Evolutionary conservation across 2,888 invertebrate genomes (phyloP).

Genomic region (Callimorpha dominula): DNA sequence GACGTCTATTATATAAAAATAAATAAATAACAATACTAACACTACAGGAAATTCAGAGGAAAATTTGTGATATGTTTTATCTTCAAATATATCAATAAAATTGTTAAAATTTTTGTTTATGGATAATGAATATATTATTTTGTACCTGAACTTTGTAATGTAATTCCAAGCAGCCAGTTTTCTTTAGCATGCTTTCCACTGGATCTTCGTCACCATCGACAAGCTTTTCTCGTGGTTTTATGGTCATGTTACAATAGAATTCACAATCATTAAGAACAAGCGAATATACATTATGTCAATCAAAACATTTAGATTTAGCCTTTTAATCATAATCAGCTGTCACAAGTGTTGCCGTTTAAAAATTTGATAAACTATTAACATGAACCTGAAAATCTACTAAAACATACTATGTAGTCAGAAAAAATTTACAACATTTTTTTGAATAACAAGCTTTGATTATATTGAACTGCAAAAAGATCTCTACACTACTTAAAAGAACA

Average conservation of each 20-base stretch:
- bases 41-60: no score
- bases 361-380: background rate
- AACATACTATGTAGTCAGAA: no score
- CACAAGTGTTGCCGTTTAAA: background rate
- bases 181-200: conserved; percentile 95
- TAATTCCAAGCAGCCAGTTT: conserved; percentile 95
- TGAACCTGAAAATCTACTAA: background rate
- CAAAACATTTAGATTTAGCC: background rate
- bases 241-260: conserved; percentile 66
- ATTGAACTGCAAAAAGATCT: no score
- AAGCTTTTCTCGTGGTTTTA: conserved; percentile 69
- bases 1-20: no score
- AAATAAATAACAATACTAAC: no score
- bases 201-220: conserved; percentile 91
- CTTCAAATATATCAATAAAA: background rate
- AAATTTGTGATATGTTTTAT: background rate
- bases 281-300: background rate
- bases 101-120: background rate
- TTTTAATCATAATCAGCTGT: background rate
- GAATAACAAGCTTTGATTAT: no score
- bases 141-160: conserved; percentile 96
- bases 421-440: no score
- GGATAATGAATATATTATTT: background rate
- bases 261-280: background rate
- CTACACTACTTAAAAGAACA: no score